phyloP scores from a whole-genome alignment of 2,888 invertebrate species.

The Drosophila lacicola region DNA sequence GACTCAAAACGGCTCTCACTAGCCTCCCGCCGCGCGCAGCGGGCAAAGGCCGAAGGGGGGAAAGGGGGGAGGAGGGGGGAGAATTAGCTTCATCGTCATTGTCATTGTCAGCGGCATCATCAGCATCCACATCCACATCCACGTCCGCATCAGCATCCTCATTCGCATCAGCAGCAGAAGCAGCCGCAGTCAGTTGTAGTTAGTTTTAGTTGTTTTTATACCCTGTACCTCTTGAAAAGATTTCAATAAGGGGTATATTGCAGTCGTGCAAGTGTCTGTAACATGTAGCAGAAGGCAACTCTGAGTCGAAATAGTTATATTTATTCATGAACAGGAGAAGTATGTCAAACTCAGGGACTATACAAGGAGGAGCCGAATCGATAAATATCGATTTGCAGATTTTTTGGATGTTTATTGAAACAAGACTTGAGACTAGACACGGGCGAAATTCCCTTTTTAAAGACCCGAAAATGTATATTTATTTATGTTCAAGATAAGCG shows the following conservation, averaged over 20 bases:
- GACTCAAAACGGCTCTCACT: constrained; percentile 52
- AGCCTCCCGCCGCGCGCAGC: constrained; percentile 59
- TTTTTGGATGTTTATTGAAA: too few relatives aligned
- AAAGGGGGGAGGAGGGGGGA: neutral
- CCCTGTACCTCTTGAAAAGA: neutral
- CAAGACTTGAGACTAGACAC: too few relatives aligned
- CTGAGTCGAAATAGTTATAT: too few relatives aligned
- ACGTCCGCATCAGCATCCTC: constrained; percentile 12
- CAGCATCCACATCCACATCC: constrained; percentile 22
- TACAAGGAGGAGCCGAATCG: too few relatives aligned
- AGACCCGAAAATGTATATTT: too few relatives aligned
- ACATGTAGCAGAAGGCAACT: neutral
- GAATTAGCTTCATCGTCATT: constrained; percentile 67
- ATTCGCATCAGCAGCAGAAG: constrained; percentile 5
- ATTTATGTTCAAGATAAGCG: too few relatives aligned
- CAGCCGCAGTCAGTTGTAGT: constrained; percentile 23
- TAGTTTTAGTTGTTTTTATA: constrained; percentile 47
- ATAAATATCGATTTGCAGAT: too few relatives aligned
- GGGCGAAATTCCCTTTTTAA: too few relatives aligned
- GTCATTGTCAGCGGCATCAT: constrained; percentile 67
- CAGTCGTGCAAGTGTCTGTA: neutral
- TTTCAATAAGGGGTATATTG: neutral
- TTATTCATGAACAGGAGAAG: too few relatives aligned
- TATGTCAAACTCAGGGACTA: too few relatives aligned
- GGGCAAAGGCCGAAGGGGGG: constrained; percentile 14